Base-by-base conservation (phyloP, 2,888 invertebrate genomes). In the Ochropacha duplaris region DNA sequence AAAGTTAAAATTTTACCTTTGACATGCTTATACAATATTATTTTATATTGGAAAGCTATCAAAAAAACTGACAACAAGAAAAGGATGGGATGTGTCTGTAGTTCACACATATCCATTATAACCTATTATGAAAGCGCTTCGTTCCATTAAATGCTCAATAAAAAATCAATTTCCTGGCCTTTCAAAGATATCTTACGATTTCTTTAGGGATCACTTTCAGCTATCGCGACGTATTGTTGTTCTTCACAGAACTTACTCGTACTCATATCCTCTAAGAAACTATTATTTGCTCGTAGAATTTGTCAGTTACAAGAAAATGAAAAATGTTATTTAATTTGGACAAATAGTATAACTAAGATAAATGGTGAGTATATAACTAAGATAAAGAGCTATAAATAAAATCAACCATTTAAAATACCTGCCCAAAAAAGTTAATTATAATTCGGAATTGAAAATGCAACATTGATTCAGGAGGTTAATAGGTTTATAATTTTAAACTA, bases 221-320 rank as follows among this genome's bases (percentile, higher is more conserved):
- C 66, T 65, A 61, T 66, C 58, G 62, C 59, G 66, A 59, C 57
- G 69, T 67, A 76, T 78, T 79, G 79, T 80, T 69, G 60, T 52
- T 56, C 58, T 44, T 44, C 44, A 19, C 44, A 34, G 54, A 51
- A 55, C 19, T 9, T 44, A 44, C 44, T 44, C 9, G 44, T 44
- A 44, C n/a, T n/a, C n/a, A n/a, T 19, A 44, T 44, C 44, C 19
- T 19, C 9, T 44, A 19, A 19, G 19, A 44, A 19, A 44, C 19
- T 16, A 44, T 44, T 44, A 36, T 36, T 6, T 36, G 44, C 6
- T 19, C 19, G 16, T 12, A 16, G 2, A 16, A 39, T 4, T 39
- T 16, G 4, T 39, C 16, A 14, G 16, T 39, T 16, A 39, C 4
- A 4, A 39, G 16, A 16, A 39, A 16, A 39, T 39, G 5, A 5